These are phyloP conservation scores for Chelon auratus DNA, from an alignment of 2,797 vertebrate genomes.

Conservation along the genomic window DNA sequence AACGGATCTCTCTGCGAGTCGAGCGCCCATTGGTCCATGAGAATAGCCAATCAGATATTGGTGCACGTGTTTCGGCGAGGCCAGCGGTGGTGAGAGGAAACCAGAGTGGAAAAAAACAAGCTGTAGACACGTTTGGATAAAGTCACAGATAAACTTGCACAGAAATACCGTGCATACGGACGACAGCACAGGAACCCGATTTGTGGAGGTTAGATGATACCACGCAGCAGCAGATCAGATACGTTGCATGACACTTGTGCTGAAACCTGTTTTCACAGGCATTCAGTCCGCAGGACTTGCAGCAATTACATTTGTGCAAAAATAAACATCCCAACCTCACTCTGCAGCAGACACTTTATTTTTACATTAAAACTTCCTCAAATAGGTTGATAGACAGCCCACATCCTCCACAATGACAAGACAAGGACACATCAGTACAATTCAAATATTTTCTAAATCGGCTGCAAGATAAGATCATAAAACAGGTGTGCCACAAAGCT, in stretches of 20 bases:
- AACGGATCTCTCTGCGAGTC: not conserved
- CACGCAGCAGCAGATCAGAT: no score
- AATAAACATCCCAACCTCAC: not conserved
- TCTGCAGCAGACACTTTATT: conserved; percentile 81
- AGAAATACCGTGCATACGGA: no score
- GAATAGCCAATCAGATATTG: conserved; percentile 48
- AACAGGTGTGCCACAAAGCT: conserved; percentile 42
- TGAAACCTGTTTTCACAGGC: not conserved
- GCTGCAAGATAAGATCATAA: conserved; percentile 77
- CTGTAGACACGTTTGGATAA: no score
- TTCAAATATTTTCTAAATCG: conserved; percentile 68
- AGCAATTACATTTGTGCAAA: not conserved
- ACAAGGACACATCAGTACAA: conserved; percentile 62
- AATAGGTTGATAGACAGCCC: conserved; percentile 50
- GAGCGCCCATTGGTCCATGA: conserved; percentile 30
- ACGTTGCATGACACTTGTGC: no score
- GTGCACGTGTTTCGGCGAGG: conserved; percentile 45
- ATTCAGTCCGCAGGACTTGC: not conserved
- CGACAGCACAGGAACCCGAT: no score
- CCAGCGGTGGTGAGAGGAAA: not conserved
- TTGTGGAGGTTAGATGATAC: no score
- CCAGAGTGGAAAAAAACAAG: not conserved
- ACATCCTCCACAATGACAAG: conserved; percentile 48
- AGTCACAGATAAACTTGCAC: no score
- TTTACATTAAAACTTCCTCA: conserved; percentile 75